Base-by-base conservation (phyloP, 2,113 vertebrate species). In the Megaceryle maxima region DNA sequence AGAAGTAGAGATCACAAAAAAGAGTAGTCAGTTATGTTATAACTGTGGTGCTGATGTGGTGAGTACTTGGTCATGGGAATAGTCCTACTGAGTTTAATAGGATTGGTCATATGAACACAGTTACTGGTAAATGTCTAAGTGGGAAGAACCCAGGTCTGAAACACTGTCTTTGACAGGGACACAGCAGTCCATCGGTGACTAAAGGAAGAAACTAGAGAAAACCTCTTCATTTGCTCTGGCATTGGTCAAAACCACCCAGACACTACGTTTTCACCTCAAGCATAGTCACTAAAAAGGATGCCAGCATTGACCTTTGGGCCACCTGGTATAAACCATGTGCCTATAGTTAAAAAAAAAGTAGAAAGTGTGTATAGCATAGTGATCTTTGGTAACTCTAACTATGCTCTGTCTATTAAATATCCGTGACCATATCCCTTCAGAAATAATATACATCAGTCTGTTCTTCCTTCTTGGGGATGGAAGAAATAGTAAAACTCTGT, bases 81-180 rank as follows among this genome's bases (percentile, higher is more conserved):
- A 44, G 41, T 44, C 18, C 33, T 62, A 62, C 39, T 78, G n/a
- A 72, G 4, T 63, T 87, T 91, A 19, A 69, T 14, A 28, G 25
- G 16, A 41, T n/a, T 20, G 13, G 31, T 41, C 11, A 26, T 7
- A 22, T 2, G 28, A 80, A 24, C 16, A 29, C 0, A 1, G 43
- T 51, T 39, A 59, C n/a, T 22, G 39, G 11, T 41, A 39, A 80
- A 48, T 5, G 24, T 31, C 0, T 17, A 29, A 24, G 13, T 22
- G 48, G 48, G 22, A 59, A 83, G 33, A 59, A 43, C 3, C 6
- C 57, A 50, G 9, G 16, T 35, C n/a, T 16, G 9, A 18, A 73
- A 18, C 4, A 18, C 15, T 25, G 15, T 39, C 28, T 72, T 67
- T 83, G 25, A 18, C 31, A 29, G 63, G 48, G 53, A 70, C 43